Percentiles rank a stretch among this genome's conserved stretches.
Evolutionary conservation across 2,113 vertebrate species (phyloP).

Genomic region (Colossoma macropomum): DNA sequence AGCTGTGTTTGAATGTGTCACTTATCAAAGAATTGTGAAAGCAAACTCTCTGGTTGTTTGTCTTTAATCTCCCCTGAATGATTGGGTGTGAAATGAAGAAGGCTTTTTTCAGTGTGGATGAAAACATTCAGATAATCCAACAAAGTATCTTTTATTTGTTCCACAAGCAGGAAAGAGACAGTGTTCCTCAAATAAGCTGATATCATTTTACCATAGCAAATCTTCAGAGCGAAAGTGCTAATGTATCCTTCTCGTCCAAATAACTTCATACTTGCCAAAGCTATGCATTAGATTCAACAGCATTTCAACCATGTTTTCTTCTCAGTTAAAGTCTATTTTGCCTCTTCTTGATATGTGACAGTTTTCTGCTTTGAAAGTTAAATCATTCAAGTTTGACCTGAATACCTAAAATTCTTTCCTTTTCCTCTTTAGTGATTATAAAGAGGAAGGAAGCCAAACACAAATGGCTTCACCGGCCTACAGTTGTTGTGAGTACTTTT

Average conservation of each 20-base stretch:
- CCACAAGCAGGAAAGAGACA: slow-evolving; percentile 8
- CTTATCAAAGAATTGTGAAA: slow-evolving; percentile 6
- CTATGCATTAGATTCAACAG: slow-evolving; percentile 2
- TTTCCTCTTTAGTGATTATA: neutral
- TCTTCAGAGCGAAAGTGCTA: slow-evolving; percentile 3
- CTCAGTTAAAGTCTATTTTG: neutral
- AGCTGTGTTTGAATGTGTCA: slow-evolving; percentile 1
- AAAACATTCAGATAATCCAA: slow-evolving; percentile 9
- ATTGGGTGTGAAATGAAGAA: slow-evolving; percentile 43
- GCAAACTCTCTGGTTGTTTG: slow-evolving; percentile 22
- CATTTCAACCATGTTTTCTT: slow-evolving; percentile 24
- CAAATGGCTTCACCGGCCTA: neutral
- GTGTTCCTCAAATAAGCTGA: neutral
- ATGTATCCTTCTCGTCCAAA: neutral
- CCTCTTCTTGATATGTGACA: slow-evolving; percentile 1
- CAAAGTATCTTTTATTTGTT: slow-evolving; percentile 2
- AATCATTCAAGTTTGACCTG: slow-evolving; percentile 10
- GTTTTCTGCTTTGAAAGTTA: slow-evolving; percentile 1
- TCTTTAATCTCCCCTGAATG: slow-evolving; percentile 35
- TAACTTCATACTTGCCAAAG: slow-evolving; percentile 11
- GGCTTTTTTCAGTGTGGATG: slow-evolving; percentile 32
- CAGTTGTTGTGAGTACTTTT: neutral
- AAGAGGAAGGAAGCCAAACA: neutral
- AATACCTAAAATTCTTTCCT: neutral
- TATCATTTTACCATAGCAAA: slow-evolving; percentile 1